Percentiles rank a stretch among this genome's conserved stretches.
Evolutionary conservation across 2,113 vertebrate genomes (phyloP).

Genomic region (Bungarus multicinctus): DNA sequence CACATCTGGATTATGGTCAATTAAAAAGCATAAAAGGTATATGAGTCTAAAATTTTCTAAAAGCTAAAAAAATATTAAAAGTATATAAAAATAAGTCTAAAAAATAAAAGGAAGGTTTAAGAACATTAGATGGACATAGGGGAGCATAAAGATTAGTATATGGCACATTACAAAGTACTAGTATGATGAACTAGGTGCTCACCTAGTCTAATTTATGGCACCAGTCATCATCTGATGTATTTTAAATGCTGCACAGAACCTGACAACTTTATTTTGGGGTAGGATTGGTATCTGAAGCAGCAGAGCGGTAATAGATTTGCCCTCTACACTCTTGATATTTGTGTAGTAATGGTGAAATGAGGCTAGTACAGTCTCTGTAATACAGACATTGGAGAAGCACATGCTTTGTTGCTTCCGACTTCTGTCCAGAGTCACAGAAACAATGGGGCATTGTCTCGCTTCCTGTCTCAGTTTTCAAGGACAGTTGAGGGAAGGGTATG

Average conservation of each 20-base stretch:
- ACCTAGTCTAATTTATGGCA: neutral
- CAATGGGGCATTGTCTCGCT: neutral
- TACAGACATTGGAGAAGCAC: neutral
- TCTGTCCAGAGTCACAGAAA: neutral
- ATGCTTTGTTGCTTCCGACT: no score
- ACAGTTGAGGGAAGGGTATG: neutral
- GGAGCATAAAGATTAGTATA: neutral
- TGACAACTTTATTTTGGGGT: neutral
- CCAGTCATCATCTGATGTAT: neutral
- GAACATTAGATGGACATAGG: neutral
- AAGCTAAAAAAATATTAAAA: neutral
- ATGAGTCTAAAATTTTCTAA: neutral
- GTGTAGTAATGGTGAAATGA: neutral
- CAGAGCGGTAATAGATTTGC: neutral
- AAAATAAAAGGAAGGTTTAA: neutral
- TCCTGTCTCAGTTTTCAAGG: neutral
- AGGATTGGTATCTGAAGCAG: neutral
- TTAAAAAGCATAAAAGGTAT: neutral
- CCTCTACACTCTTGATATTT: neutral
- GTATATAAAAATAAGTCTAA: neutral
- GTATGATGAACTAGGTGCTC: neutral
- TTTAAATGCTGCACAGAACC: neutral
- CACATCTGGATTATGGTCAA: neutral
- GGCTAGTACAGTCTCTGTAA: neutral
- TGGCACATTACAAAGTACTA: neutral